Base-by-base conservation (phyloP, 2,888 invertebrate genomes). In the Ditula angustiorana region DNA sequence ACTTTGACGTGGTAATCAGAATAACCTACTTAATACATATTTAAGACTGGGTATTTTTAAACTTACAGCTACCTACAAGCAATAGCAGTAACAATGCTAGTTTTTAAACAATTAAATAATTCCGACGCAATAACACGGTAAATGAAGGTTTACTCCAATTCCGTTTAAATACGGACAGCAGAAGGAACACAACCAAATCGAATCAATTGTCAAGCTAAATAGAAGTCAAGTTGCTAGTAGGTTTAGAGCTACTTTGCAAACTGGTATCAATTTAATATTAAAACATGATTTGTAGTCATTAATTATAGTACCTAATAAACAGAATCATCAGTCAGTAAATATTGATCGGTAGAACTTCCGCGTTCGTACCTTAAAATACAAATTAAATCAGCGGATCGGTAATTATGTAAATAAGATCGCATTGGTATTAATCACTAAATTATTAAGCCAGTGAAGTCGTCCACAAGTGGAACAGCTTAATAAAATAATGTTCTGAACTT, bases 111-210 rank as follows among this genome's bases (percentile, higher is more conserved):
- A 52, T 52, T 52, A 60, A 60, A 21, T 52, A 52, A 61, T 61
- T 28, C 44, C 13, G 37, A 28, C 19, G 23, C 41, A 50, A 50
- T 52, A 49, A 7, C 50, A 50, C 49, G 19, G 7, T 52, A 23
- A 50, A 60, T 41, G 26, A 50, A 50, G 28, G 37, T 50, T 60
- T 60, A 44, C 44, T 52, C 30, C 44, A 53, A 61, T 44, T 53
- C 28, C 23, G 44, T 44, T 44, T 44, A 52, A 53, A 33, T 33
- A 52, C 30, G 16, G 28, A 13, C 11, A 50, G 19, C 16, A 19
- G 16, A 5, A 19, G 19, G 13, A 44, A 63, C 52, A 58, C 57
- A 41, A 57, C 63, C 33, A 50, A 63, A 63, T 58, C 24, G 57
- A 44, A 58, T 52, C 50, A 13, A 63, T 26, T 52, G 13, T 26